These are phyloP conservation scores for Morinoia aosen DNA, from an alignment of 2,888 invertebrate genomes.

Conservation along the genomic window DNA sequence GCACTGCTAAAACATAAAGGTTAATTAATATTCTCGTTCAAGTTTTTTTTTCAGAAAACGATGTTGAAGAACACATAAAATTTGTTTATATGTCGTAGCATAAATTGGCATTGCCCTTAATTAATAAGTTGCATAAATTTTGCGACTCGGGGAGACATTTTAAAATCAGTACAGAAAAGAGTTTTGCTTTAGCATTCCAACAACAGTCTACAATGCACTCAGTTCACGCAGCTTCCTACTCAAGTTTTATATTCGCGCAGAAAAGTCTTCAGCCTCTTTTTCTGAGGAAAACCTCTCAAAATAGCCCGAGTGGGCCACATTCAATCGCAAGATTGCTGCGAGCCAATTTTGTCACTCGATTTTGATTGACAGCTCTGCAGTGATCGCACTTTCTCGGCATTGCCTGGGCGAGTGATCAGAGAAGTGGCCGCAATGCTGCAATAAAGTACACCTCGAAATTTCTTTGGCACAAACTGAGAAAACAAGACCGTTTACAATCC, in stretches of 20 bases:
- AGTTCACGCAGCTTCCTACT: neutral
- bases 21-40: too few relatives aligned
- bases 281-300: neutral
- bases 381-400: conserved; percentile 22
- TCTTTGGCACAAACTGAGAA: neutral
- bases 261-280: neutral
- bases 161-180: neutral
- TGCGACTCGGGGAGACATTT: neutral
- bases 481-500: neutral
- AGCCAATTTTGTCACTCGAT: conserved; percentile 14
- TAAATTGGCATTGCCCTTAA: too few relatives aligned
- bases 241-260: neutral
- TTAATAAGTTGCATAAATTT: too few relatives aligned
- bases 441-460: neutral
- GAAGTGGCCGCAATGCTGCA: neutral
- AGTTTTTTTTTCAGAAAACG: too few relatives aligned
- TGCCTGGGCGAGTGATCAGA: neutral
- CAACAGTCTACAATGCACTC: neutral
- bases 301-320: neutral
- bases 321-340: conserved; percentile 24
- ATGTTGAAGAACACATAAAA: too few relatives aligned
- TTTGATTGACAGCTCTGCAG: conserved; percentile 21
- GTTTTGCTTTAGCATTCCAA: neutral
- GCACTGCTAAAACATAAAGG: too few relatives aligned
- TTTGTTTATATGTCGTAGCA: too few relatives aligned